A percentile compares a stretch with the other conserved stretches of the same genome.
These are phyloP conservation scores for Meiosimyza platycephala DNA, from an alignment of 2,888 invertebrate species.

Conservation along the genomic window DNA sequence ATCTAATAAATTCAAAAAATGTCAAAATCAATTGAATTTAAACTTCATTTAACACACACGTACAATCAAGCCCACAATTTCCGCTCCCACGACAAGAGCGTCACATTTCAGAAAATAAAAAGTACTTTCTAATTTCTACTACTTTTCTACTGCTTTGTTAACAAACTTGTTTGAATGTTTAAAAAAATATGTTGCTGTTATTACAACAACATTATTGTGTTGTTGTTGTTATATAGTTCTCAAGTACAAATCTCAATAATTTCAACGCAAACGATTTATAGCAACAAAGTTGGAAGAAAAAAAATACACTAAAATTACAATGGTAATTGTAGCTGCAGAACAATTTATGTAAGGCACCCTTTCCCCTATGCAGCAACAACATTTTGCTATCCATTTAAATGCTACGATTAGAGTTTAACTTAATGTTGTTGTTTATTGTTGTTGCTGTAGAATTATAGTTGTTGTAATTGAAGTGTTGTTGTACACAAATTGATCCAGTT, in stretches of 20 bases:
- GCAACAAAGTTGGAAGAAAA: not conserved
- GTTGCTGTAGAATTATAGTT: conserved; percentile 36
- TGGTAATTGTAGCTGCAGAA: not conserved
- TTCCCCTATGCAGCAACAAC: not conserved
- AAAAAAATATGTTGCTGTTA: conserved; percentile 4
- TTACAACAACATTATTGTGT: conserved; percentile 8
- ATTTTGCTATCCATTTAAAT: conserved; percentile 10
- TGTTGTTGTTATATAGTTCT: conserved; percentile 6
- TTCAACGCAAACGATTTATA: conserved; percentile 22
- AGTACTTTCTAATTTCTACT: conserved; percentile 27
- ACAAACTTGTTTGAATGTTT: conserved; percentile 14
- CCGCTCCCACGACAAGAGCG: conserved; percentile 23
- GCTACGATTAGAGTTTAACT: conserved; percentile 16
- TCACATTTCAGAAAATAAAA: not conserved
- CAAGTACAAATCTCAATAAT: conserved; percentile 23
- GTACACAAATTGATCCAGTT: conserved; percentile 26
- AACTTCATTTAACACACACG: too few species aligned
- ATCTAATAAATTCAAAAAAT: too few species aligned
- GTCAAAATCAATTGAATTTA: too few species aligned
- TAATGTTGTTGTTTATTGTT: conserved; percentile 26
- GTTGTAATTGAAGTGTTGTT: conserved; percentile 37
- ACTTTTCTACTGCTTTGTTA: not conserved
- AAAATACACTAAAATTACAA: not conserved
- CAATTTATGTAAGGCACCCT: conserved; percentile 19
- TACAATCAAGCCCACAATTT: conserved; percentile 12